Base-by-base conservation (phyloP, 2,797 vertebrate genomes). In the Brotogeris chrysoptera region DNA sequence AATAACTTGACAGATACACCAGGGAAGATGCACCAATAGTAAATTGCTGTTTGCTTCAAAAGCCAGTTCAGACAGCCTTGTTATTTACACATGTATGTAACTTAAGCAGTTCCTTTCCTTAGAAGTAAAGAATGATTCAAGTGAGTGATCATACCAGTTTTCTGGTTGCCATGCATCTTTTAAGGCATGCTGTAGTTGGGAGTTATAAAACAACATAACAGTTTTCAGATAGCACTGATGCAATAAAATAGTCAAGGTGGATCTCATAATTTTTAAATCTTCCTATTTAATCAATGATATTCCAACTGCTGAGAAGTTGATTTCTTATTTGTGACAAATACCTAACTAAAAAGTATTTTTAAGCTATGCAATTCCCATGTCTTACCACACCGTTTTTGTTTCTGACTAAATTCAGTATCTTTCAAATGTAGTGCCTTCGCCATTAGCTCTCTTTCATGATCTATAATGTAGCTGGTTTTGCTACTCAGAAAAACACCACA, bases 41-140 rank as follows among this genome's bases (percentile, higher is more conserved):
- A 81, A 89, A 89, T 43, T 63, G 53, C 38, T 49, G 18, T 53
- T 76, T 70, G 71, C 38, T 86, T 84, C 59, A 81, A 86, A 88
- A 78, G 32, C 20, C 63, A 65, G 19, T 71, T 86, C 41, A 87
- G 84, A 38, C 7, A 49, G 32, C 7, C 53, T 15, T 19, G 65
- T 30, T 70, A 84, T 43, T 89, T 81, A 76, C 43, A 47, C 6
- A 25, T n/a, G 21, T n/a, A 24, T 10, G 19, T 34, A 74, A 81
- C 16, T 73, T 65, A 16, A 66, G 50, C 36, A 64, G 36, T 38
- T 72, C 39, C 25, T 77, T 80, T 64, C 53, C 50, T 84, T 81
- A 38, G 46, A 41, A 88, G 8, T 34, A n/a, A 39, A n/a, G 32
- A 53, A 61, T 5, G 8, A 65, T 74, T 86, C 47, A 28, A 36